Evolutionary conservation across 2,113 vertebrate species (phyloP).

Genomic region (Notothenia rossii): DNA sequence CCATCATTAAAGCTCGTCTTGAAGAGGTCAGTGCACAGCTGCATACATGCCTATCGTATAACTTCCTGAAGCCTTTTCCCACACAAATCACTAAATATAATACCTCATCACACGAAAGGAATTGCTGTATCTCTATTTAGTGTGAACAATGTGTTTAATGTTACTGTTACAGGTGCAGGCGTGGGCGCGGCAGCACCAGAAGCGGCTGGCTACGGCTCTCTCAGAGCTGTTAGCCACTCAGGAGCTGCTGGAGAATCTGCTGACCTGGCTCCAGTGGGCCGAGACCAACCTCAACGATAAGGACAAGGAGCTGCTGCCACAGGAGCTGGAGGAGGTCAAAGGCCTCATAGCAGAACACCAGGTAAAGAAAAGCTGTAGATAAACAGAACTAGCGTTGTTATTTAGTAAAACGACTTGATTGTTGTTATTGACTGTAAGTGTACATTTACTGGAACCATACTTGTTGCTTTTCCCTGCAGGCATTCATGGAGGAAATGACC

Average conservation of each 20-base stretch:
- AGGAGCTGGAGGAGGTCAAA: slow-evolving; percentile 96
- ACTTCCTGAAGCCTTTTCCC: background rate
- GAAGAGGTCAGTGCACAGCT: slow-evolving; percentile 91
- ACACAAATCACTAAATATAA: background rate
- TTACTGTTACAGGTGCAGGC: slow-evolving; percentile 88
- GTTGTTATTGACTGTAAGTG: background rate
- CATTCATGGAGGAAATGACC: slow-evolving; percentile 99
- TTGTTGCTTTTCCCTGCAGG: slow-evolving; percentile 77
- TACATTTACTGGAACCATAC: background rate
- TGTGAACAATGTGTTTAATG: slow-evolving; percentile 4
- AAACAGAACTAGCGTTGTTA: background rate
- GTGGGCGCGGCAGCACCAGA: slow-evolving; percentile 96
- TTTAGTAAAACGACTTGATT: background rate
- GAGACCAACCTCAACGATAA: slow-evolving; percentile 92
- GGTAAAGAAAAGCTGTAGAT: slow-evolving; percentile 75
- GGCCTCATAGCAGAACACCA: slow-evolving; percentile 95
- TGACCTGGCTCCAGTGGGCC: slow-evolving; percentile 96
- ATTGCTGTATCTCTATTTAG: no score
- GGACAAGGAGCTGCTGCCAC: slow-evolving; percentile 92
- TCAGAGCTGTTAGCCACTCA: slow-evolving; percentile 90
- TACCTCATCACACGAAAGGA: background rate
- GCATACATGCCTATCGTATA: slow-evolving; percentile 6
- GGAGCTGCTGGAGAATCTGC: slow-evolving; percentile 92
- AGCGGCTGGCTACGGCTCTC: slow-evolving; percentile 91
- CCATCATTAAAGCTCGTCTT: slow-evolving; percentile 97